phyloP scores from a whole-genome alignment of 1,140 invertebrate species.

The Ridgeia piscesae region DNA sequence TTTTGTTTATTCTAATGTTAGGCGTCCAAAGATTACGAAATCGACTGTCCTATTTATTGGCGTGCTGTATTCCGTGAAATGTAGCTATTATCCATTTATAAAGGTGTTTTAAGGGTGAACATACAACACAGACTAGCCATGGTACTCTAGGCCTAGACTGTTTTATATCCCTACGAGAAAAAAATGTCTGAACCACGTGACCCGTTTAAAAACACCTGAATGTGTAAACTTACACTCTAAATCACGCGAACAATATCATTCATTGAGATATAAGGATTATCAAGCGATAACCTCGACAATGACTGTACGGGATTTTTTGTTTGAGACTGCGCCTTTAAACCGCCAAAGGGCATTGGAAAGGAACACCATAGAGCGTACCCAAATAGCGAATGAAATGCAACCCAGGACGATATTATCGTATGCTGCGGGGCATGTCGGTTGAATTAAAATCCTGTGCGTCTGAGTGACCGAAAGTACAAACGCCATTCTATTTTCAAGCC shows the following conservation, averaged over 20 bases:
- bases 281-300: background rate
- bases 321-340: background rate
- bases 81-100: background rate
- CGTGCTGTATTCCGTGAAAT: background rate
- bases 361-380: background rate
- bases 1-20: too few species aligned
- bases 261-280: background rate
- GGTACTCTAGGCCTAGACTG: too few species aligned
- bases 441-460: background rate
- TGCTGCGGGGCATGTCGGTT: background rate
- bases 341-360: background rate
- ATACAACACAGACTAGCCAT: background rate
- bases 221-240: background rate
- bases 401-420: background rate
- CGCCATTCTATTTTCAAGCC: background rate
- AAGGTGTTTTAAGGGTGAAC: too few species aligned
- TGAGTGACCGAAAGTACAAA: background rate
- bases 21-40: too few species aligned
- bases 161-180: too few species aligned
- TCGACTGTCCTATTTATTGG: background rate
- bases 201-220: background rate
- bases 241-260: background rate
- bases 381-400: background rate
- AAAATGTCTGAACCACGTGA: background rate
- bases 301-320: background rate